Conservation (phyloP, 1,140 invertebrate species). For the Elysia chlorotica region DNA sequence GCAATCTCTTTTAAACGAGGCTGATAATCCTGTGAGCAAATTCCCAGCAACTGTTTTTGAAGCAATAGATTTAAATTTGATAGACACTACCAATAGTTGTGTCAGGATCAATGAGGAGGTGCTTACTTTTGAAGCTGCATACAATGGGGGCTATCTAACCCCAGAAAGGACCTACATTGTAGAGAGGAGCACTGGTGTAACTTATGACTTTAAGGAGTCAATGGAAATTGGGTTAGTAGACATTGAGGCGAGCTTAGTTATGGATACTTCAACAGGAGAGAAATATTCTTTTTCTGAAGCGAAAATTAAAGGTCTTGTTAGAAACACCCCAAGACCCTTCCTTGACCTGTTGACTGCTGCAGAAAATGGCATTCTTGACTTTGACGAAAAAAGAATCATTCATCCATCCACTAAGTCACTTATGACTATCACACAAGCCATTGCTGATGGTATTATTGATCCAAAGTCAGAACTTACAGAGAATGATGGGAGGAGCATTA, state of each 20-base stretch:
- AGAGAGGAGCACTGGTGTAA: slow-evolving; percentile 23
- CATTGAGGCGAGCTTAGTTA: slow-evolving; percentile 74
- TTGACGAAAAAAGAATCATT: slow-evolving; percentile 56
- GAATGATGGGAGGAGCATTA: slow-evolving; percentile 60
- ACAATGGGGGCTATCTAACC: slow-evolving; percentile 62
- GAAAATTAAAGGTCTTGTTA: slow-evolving; percentile 71
- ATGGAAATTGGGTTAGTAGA: slow-evolving; percentile 81
- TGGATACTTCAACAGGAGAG: slow-evolving; percentile 76
- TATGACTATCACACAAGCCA: slow-evolving; percentile 33
- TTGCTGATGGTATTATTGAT: slow-evolving; percentile 36
- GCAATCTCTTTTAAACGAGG: too few relatives aligned
- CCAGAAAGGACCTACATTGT: slow-evolving; percentile 28
- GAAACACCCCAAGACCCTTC: slow-evolving; percentile 28
- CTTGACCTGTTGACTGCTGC: slow-evolving; percentile 34
- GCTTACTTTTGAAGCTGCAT: slow-evolving; percentile 55
- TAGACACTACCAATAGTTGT: slow-evolving; percentile 47
- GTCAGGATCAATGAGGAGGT: slow-evolving; percentile 44
- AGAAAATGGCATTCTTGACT: slow-evolving; percentile 74
- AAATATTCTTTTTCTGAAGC: slow-evolving; percentile 77
- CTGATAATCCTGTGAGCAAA: background rate
- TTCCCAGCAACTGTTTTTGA: slow-evolving; percentile 27
- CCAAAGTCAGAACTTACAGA: slow-evolving; percentile 39
- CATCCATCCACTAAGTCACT: slow-evolving; percentile 27
- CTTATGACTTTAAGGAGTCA: slow-evolving; percentile 70
- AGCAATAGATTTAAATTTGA: slow-evolving; percentile 41